Conservation (phyloP, 1,140 invertebrate genomes). For the Copidosoma floridanum region DNA sequence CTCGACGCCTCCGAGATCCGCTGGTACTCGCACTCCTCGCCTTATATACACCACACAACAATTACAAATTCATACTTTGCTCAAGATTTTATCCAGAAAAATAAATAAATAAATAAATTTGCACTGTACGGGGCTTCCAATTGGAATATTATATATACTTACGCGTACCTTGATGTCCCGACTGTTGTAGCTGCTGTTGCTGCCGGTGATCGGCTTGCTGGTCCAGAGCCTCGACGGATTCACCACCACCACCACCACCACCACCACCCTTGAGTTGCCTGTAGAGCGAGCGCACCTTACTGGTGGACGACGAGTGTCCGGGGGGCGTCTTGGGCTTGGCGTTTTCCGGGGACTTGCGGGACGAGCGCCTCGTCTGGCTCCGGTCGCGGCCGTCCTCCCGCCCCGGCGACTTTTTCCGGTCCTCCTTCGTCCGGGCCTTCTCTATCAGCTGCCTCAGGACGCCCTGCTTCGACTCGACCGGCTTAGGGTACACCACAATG, state of each 20-base stretch:
- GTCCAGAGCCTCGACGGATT: too few species aligned
- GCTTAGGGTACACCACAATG: conserved; percentile 49
- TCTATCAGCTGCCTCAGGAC: conserved; percentile 61
- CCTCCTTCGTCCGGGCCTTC: conserved; percentile 57
- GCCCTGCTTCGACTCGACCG: conserved; percentile 50
- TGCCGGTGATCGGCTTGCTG: too few species aligned
- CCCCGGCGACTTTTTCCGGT: conserved; percentile 57
- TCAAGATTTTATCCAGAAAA: background rate
- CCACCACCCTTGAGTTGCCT: conserved; percentile 41
- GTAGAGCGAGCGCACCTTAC: conserved; percentile 51
- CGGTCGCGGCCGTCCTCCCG: conserved; percentile 48
- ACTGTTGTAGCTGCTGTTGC: too few species aligned
- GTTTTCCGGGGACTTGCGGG: conserved; percentile 54
- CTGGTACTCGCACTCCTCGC: conserved; percentile 63
- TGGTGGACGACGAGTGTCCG: conserved; percentile 42
- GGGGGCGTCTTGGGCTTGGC: conserved; percentile 56
- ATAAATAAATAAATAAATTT: too few species aligned
- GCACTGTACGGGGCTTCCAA: too few species aligned
- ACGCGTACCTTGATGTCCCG: too few species aligned
- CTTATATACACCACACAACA: background rate
- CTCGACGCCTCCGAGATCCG: conserved; percentile 61
- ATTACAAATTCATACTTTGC: background rate
- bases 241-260: background rate
- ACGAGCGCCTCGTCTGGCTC: conserved; percentile 47
- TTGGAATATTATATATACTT: too few species aligned